Evolutionary conservation across 1,140 invertebrate genomes (phyloP).

Genomic region (Sipha flava): DNA sequence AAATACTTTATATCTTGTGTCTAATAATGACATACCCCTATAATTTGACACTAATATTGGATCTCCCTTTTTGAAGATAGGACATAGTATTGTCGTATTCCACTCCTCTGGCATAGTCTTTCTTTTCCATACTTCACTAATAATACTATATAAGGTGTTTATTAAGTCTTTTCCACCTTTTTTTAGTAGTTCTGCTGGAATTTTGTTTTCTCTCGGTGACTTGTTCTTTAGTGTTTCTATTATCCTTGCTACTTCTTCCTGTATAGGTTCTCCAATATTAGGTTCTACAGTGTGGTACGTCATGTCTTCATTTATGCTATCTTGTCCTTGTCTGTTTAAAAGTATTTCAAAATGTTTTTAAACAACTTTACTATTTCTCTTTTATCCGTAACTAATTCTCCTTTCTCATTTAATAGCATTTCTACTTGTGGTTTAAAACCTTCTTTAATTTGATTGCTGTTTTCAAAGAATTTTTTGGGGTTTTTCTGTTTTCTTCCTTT

Average conservation of each 20-base stretch:
- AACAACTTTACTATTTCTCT: not conserved
- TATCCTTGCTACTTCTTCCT: conserved; percentile 1
- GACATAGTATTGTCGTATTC: conserved; percentile 31
- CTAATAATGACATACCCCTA: conserved; percentile 26
- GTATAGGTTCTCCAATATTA: conserved; percentile 1
- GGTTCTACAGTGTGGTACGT: not conserved
- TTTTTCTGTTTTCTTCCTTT: not conserved
- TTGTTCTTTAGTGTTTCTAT: not conserved
- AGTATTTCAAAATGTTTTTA: not conserved
- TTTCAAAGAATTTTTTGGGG: not conserved
- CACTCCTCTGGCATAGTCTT: conserved; percentile 27
- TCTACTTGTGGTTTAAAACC: not conserved
- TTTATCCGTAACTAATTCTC: not conserved
- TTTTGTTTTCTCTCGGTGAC: not conserved
- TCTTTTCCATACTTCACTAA: not conserved
- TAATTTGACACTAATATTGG: conserved; percentile 26
- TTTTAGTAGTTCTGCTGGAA: not conserved
- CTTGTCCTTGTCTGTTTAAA: not conserved
- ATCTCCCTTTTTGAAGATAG: conserved; percentile 31
- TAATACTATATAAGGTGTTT: not conserved
- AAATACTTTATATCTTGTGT: conserved; percentile 30
- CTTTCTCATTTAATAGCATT: not conserved
- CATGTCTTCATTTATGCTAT: not conserved
- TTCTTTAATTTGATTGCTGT: not conserved
- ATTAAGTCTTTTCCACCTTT: not conserved